phyloP scores from a whole-genome alignment of 2,113 vertebrate species.

The Recurvirostra avosetta region DNA sequence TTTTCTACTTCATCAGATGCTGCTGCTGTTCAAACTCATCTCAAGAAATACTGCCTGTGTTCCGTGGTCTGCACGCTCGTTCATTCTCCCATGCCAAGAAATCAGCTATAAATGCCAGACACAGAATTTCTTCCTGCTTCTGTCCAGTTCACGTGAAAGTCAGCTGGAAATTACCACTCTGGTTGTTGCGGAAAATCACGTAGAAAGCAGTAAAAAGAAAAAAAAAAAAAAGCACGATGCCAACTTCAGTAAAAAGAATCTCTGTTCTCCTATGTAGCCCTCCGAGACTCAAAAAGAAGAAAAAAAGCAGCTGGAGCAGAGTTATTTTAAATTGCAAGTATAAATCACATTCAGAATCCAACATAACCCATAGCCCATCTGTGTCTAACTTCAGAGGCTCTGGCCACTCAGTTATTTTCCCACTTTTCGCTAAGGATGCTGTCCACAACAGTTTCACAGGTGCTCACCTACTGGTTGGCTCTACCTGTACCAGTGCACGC shows the following conservation, averaged over 20 bases:
- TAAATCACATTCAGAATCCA: conserved; percentile 9
- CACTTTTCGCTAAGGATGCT: neutral
- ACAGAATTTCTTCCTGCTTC: conserved; percentile 52
- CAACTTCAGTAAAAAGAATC: conserved; percentile 44
- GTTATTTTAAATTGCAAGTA: conserved; percentile 9
- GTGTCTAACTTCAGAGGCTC: neutral
- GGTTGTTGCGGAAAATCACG: conserved; percentile 41
- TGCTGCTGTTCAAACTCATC: conserved; percentile 40
- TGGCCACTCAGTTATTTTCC: neutral
- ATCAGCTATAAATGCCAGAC: conserved; percentile 16
- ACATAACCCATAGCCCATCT: neutral
- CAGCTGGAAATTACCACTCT: conserved; percentile 39
- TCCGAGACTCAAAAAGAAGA: neutral
- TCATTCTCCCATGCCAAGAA: conserved; percentile 59
- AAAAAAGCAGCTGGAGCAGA: neutral
- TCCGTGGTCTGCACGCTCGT: neutral
- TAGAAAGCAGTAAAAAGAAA: conserved; percentile 23
- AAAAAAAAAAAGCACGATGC: neutral
- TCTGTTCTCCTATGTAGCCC: conserved; percentile 8
- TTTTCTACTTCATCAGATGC: conserved; percentile 52
- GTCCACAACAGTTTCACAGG: neutral
- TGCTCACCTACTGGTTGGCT: neutral
- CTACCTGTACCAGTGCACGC: neutral
- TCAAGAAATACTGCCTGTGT: conserved; percentile 53
- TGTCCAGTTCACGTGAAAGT: conserved; percentile 55